These are phyloP conservation scores for Pissodes strobi DNA, from an alignment of 1,140 invertebrate genomes.

Conservation along the genomic window DNA sequence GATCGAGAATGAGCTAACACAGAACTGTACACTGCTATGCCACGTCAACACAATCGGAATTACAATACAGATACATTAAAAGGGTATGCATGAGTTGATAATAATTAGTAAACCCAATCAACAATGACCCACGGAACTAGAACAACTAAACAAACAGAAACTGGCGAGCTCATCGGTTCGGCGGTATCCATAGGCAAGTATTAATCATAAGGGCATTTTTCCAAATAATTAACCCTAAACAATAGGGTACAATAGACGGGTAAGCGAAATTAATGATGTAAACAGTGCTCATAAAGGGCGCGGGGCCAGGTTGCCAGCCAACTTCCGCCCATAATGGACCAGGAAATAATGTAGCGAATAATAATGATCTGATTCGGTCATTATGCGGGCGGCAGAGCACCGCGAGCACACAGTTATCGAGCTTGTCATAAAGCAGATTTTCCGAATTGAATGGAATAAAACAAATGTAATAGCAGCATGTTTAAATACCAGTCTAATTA, in stretches of 20 bases:
- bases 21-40: neutral
- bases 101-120: slow-evolving; percentile 7
- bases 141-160: slow-evolving; percentile 18
- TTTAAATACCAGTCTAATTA: too few species aligned
- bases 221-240: slow-evolving; percentile 34
- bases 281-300: slow-evolving; percentile 28
- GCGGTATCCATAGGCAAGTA: slow-evolving; percentile 10
- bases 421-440: too few species aligned
- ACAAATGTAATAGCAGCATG: too few species aligned
- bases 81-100: neutral
- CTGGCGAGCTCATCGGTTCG: neutral
- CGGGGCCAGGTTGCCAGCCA: slow-evolving; percentile 27
- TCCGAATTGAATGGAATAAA: too few species aligned
- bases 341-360: slow-evolving; percentile 28
- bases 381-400: neutral
- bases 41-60: too few species aligned
- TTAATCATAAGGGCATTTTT: slow-evolving; percentile 36
- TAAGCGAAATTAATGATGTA: slow-evolving; percentile 34
- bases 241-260: slow-evolving; percentile 22
- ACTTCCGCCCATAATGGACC: slow-evolving; percentile 31
- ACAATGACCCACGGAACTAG: neutral
- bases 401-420: too few species aligned
- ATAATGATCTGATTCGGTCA: slow-evolving; percentile 17
- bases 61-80: too few species aligned
- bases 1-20: slow-evolving; percentile 2